Conservation (phyloP, 53 echinoderm and acorn worm species). For the Actinopyga echinites region DNA sequence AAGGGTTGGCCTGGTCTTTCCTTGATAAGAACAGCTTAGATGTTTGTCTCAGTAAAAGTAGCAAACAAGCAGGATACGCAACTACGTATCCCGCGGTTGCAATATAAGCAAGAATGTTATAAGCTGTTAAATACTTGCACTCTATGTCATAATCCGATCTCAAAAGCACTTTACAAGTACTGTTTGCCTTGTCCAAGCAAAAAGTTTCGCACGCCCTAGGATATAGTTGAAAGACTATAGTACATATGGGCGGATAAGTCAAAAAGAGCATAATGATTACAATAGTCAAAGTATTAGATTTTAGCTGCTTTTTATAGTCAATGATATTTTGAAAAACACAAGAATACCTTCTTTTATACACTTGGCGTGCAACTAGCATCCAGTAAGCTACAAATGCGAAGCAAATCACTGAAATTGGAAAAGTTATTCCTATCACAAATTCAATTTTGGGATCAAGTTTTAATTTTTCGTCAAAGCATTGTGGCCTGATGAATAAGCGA, state of each 20-base stretch:
- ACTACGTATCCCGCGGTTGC: slow-evolving; percentile 46
- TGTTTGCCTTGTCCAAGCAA: slow-evolving; percentile 14
- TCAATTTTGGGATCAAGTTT: background rate
- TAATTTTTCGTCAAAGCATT: background rate
- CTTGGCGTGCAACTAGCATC: no score
- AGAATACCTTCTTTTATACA: no score
- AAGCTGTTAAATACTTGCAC: slow-evolving; percentile 1
- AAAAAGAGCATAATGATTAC: slow-evolving; percentile 52
- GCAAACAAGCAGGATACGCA: slow-evolving; percentile 45
- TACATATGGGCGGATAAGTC: slow-evolving; percentile 51
- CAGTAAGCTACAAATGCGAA: no score
- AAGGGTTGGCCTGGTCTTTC: no score
- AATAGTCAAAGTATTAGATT: background rate
- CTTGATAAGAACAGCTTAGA: no score
- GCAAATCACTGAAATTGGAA: background rate
- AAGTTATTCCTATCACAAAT: background rate
- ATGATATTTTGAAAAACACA: no score
- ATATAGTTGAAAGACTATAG: slow-evolving; percentile 42
- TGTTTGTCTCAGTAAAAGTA: slow-evolving; percentile 20
- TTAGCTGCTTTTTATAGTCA: background rate
- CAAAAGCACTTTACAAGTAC: background rate
- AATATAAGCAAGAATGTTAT: slow-evolving; percentile 46
- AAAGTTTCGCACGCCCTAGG: slow-evolving; percentile 54
- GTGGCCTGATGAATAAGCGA: background rate
- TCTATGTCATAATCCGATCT: slow-evolving; percentile 61